phyloP scores from a whole-genome alignment of 1,140 invertebrate genomes.

The Palaemon carinicauda region DNA sequence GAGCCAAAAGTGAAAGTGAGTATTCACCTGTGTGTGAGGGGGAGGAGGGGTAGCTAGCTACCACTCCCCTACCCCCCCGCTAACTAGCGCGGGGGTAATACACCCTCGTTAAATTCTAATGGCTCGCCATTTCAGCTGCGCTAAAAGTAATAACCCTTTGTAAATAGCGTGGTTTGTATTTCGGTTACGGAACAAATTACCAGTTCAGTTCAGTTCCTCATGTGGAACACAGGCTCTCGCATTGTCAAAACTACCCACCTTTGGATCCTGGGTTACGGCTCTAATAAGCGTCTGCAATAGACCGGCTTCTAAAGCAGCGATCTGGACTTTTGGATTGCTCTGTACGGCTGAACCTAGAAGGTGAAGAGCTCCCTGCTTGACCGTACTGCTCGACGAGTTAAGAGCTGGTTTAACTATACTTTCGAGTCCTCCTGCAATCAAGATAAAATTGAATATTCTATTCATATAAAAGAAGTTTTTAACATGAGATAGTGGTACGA shows the following conservation, averaged over 20 bases:
- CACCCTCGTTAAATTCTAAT: too few relatives aligned
- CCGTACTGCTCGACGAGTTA: neutral
- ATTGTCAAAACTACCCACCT: neutral
- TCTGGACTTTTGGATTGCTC: constrained; percentile 33
- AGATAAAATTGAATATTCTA: neutral
- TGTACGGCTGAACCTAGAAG: constrained; percentile 32
- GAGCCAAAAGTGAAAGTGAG: too few relatives aligned
- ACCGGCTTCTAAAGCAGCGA: constrained; percentile 24
- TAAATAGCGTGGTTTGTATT: too few relatives aligned
- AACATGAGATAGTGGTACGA: too few relatives aligned
- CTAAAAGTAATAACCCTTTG: too few relatives aligned
- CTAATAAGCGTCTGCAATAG: constrained; percentile 32
- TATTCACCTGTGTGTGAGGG: too few relatives aligned
- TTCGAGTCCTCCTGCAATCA: neutral
- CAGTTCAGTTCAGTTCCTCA: neutral
- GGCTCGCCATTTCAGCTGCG: too few relatives aligned
- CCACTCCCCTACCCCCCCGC: too few relatives aligned
- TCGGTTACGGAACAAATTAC: too few relatives aligned
- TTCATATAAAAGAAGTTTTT: neutral
- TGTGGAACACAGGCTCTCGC: neutral
- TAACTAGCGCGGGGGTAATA: too few relatives aligned
- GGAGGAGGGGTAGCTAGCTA: too few relatives aligned
- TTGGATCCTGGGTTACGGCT: neutral
- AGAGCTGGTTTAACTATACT: constrained; percentile 23
- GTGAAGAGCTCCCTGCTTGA: constrained; percentile 15